phyloP scores from a whole-genome alignment of 2,113 vertebrate genomes.

The Orycteropus afer region DNA sequence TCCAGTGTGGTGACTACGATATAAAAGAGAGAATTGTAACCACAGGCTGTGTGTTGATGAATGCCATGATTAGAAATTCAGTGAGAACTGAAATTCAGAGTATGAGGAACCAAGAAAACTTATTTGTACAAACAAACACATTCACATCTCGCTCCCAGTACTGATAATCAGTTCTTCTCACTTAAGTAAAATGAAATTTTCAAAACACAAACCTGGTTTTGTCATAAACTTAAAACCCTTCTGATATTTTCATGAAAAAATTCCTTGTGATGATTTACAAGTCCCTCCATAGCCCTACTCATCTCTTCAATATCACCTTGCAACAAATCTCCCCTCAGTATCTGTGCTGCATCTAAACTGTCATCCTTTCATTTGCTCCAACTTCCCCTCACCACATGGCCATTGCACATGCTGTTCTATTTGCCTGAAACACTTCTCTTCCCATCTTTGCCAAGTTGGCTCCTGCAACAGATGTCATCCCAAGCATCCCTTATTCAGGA shows the following conservation, averaged over 20 bases:
- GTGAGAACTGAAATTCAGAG: not conserved
- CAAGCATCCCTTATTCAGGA: not conserved
- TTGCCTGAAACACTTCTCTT: not conserved
- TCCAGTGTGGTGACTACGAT: not conserved
- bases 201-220: not conserved
- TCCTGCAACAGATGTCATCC: not conserved
- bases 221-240: not conserved
- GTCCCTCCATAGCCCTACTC: not conserved
- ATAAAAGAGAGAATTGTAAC: not conserved
- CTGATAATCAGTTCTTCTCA: not conserved
- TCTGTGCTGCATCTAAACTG: not conserved
- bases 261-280: not conserved
- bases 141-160: rapidly evolving
- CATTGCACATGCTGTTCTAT: not conserved
- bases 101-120: not conserved
- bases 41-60: not conserved
- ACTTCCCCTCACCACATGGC: not conserved
- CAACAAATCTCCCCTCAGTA: not conserved
- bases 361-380: not conserved
- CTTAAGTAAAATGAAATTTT: not conserved
- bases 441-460: not conserved
- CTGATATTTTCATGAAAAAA: not conserved
- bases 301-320: not conserved
- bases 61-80: not conserved
- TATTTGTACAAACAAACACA: not conserved